Evolutionary conservation across 1,140 invertebrate genomes (phyloP).

Genomic region (Zaprionus inermis): DNA sequence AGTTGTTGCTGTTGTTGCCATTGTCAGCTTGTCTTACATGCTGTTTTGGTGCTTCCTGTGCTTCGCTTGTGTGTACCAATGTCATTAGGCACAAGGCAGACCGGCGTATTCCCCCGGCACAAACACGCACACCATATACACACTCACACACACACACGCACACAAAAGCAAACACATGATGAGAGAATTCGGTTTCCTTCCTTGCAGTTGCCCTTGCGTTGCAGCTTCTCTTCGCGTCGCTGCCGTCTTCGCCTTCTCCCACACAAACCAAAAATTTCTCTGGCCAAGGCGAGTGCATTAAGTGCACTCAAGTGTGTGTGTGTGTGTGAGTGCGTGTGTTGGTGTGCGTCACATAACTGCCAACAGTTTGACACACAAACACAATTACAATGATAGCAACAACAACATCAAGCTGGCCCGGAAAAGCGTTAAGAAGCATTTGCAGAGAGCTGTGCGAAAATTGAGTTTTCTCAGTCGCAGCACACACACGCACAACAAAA

Average conservation of each 20-base stretch:
- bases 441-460: slow-evolving; percentile 41
- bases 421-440: slow-evolving; percentile 50
- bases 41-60: slow-evolving; percentile 39
- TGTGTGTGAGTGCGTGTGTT: slow-evolving; percentile 31
- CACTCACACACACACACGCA: slow-evolving; percentile 5
- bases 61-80: slow-evolving; percentile 63
- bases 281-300: slow-evolving; percentile 67
- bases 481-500: slow-evolving; percentile 19
- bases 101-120: slow-evolving; percentile 21
- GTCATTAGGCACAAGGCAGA: slow-evolving; percentile 71
- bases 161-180: slow-evolving; percentile 19
- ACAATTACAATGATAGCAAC: slow-evolving; percentile 70
- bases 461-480: slow-evolving; percentile 47
- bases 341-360: slow-evolving; percentile 56
- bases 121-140: slow-evolving; percentile 18
- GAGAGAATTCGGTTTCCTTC: slow-evolving; percentile 45
- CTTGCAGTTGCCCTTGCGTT: neutral
- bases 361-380: slow-evolving; percentile 75
- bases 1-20: slow-evolving; percentile 12
- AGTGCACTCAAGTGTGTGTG: slow-evolving; percentile 27
- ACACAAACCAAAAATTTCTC: slow-evolving; percentile 38
- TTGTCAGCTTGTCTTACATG: slow-evolving; percentile 43
- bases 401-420: slow-evolving; percentile 15
- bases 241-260: neutral
- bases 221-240: slow-evolving; percentile 17